phyloP scores from a whole-genome alignment of 2,888 invertebrate genomes.

The Leuctra nigra region DNA sequence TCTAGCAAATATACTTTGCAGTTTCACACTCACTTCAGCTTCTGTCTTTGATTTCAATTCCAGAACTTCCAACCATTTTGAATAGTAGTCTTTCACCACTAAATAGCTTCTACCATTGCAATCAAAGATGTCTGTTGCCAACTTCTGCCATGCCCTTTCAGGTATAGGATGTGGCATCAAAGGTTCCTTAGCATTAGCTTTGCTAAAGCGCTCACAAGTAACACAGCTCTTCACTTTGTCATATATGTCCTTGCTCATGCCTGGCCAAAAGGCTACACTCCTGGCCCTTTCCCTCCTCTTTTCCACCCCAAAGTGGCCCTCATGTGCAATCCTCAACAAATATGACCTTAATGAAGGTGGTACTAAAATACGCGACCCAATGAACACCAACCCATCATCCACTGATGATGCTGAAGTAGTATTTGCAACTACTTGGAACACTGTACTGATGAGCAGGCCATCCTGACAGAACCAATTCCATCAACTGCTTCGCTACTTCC shows the following conservation, averaged over 20 bases:
- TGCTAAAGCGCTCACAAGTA: slow-evolving; percentile 8
- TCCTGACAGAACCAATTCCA: no score
- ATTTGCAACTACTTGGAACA: no score
- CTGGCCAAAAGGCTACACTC: slow-evolving; percentile 8
- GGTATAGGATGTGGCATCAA: slow-evolving; percentile 27
- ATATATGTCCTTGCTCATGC: slow-evolving; percentile 31
- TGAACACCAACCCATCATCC: slow-evolving; percentile 14
- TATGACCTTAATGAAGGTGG: neutral
- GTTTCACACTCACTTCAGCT: neutral
- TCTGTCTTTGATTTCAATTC: neutral
- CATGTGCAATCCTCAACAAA: slow-evolving; percentile 6
- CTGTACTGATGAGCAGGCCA: no score
- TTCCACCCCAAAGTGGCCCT: slow-evolving; percentile 16
- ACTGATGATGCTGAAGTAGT: no score
- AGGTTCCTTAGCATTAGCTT: slow-evolving; percentile 27
- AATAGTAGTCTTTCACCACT: neutral
- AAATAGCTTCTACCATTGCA: neutral
- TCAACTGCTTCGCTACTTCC: neutral
- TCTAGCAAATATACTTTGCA: neutral
- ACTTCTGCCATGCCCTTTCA: neutral
- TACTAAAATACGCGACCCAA: slow-evolving; percentile 5
- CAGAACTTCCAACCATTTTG: slow-evolving; percentile 4
- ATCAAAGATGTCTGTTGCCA: slow-evolving; percentile 11
- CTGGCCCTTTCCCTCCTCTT: slow-evolving; percentile 3
- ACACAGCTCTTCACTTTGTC: slow-evolving; percentile 20